Evolutionary conservation across 30 jellyfish, hydroid and myxozoan species (phyloP).

Genomic region (Catostylus mosaicus): DNA sequence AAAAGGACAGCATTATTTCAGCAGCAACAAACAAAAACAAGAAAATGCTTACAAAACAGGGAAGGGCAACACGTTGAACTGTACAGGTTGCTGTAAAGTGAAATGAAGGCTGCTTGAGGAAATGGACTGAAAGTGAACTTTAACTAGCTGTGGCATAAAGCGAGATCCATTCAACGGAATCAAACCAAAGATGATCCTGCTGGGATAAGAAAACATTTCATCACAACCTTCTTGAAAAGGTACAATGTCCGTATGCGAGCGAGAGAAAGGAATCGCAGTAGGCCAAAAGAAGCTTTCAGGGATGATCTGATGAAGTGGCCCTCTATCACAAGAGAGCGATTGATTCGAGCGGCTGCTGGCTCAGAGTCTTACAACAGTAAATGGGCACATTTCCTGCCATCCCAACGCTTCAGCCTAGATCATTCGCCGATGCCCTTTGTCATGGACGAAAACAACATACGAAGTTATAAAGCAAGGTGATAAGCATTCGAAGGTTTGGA

Average conservation of each 20-base stretch:
- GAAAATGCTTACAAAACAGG: conserved; percentile 13
- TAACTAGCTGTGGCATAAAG: conserved; percentile 44
- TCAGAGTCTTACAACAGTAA: conserved; percentile 36
- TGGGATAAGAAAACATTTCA: conserved; percentile 60
- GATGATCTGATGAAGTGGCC: conserved; percentile 59
- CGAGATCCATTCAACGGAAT: conserved; percentile 34
- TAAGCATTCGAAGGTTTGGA: conserved; percentile 26
- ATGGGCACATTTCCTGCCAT: conserved; percentile 60
- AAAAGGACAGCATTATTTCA: conserved; percentile 34
- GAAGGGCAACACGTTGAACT: background rate
- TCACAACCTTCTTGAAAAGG: conserved; percentile 37
- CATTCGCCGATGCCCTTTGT: conserved; percentile 74
- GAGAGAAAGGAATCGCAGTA: conserved; percentile 39
- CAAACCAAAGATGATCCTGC: conserved; percentile 51
- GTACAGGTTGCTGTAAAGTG: conserved; percentile 40
- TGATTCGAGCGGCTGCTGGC: conserved; percentile 50
- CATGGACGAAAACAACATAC: conserved; percentile 49
- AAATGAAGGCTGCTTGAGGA: conserved; percentile 33
- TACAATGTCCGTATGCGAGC: conserved; percentile 54
- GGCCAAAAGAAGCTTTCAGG: conserved; percentile 49
- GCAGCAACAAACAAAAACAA: conserved; percentile 44
- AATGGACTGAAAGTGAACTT: conserved; percentile 34
- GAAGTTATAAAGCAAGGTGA: conserved; percentile 56
- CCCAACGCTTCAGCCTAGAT: conserved; percentile 42
- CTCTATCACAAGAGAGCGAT: conserved; percentile 50